These are phyloP conservation scores for Meloidogyne chitwoodi DNA, from an alignment of 1,140 invertebrate genomes.

Conservation along the genomic window DNA sequence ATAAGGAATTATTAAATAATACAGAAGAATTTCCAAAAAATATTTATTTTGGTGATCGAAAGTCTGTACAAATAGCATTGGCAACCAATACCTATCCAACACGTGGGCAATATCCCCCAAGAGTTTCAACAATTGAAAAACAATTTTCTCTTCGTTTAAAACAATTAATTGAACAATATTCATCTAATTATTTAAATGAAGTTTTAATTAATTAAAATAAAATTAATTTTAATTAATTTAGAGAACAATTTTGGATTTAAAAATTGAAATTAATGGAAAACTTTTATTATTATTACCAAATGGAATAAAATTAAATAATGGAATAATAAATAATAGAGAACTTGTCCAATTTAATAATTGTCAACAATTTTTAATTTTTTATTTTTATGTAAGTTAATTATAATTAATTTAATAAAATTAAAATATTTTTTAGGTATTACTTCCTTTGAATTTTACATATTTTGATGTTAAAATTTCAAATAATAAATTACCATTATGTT, in stretches of 20 bases:
- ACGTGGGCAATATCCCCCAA: conserved; percentile 20
- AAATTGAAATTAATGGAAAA: not conserved
- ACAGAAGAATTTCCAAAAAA: not conserved
- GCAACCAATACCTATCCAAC: conserved; percentile 19
- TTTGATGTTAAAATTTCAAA: not conserved
- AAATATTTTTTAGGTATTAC: not conserved
- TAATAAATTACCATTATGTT: not conserved
- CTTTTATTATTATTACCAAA: not conserved
- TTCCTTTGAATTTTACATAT: not conserved
- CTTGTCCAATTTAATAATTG: not conserved
- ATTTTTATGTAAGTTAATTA: conserved; percentile 1
- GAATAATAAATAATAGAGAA: not conserved
- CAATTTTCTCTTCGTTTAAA: conserved; percentile 3
- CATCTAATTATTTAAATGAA: not conserved
- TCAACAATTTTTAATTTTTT: conserved; percentile 5
- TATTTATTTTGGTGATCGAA: not conserved
- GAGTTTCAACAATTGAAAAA: not conserved
- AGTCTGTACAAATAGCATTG: conserved; percentile 26
- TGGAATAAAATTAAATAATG: not conserved
- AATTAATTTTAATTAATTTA: not conserved
- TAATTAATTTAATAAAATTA: not conserved
- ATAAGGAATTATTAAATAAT: not conserved
- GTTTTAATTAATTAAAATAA: not conserved
- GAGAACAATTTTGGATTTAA: not conserved
- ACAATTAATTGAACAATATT: not conserved